Evolutionary conservation across 2,888 invertebrate genomes (phyloP), one percentile per base, ranked within the genome.

Genomic region (Drosophila macrospina): DNA sequence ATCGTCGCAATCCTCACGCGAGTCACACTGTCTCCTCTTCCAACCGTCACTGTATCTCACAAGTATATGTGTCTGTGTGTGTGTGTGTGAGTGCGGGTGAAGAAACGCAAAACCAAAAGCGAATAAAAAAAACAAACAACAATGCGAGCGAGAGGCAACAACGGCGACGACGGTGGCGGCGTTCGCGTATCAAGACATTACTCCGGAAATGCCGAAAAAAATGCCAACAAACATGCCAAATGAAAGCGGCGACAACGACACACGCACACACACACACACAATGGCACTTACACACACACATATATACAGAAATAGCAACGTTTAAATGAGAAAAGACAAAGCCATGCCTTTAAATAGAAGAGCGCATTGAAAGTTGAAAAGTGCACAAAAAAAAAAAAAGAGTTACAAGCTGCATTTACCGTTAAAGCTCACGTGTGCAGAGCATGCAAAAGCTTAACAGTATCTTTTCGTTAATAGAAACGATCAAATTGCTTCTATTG

Each of bases 201-300:
- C 89, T 90, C 88, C 90, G 89, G 89, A 90, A 89, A 90, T 90
- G 78, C 85, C 88, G 86, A 90, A 88, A 80, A 76, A 71, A 78
- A 60, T 72, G 52, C 69, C 75, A 77, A 69, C 60, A 78, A 74
- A 80, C 69, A 71, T 54, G 62, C 55, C 67, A 57, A 77, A 75
- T 32, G 69, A 68, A 60, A 70, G 50, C 65, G 55, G 47, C 68
- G 63, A 61, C 48, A 26, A 50, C 42, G 15, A 55, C 52, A 45
- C 51, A n/a, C n/a, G n/a, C n/a, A n/a, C n/a, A 41, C 48, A 42
- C 32, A 51, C 20, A 37, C 41, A 66, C 32, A 61, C 28, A 55
- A 32, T 28, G 10, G 39, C 26, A 45, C 1, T 11, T 4, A 30
- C 5, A 51, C 8, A 44, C 13, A 30, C 34, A 45, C 15, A 37